Evolutionary conservation across 2,113 vertebrate genomes (phyloP), one percentile per base, ranked within the genome.

Genomic region (Chrysemys picta): DNA sequence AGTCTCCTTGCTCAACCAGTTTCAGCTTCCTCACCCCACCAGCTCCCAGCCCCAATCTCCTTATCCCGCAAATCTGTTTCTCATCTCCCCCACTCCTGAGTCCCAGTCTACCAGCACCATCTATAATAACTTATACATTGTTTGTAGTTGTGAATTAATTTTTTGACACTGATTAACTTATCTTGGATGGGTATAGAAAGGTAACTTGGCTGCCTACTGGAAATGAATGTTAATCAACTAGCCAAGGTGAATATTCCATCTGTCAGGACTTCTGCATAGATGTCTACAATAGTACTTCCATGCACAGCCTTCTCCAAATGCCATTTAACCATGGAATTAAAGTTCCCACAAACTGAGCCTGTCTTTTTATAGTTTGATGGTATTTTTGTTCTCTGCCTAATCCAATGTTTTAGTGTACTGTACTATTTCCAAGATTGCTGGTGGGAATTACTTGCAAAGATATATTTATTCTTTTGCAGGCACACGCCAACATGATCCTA

Each of bases 171-270:
- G n/a, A n/a, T n/a, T n/a, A n/a, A n/a, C n/a, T n/a, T n/a, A n/a
- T 96, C 57, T 91, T 95, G 95, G 59, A 89, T 89, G 31, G 59
- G 85, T 89, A 19, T 75, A 80, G 82, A 94, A 93, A 90, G 89
- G 27, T 35, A 82, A 52, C 88, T 94, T 93, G 54, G 86, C 91
- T 95, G 80, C 93, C 54, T 95, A 42, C 52, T 56, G 76, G 91
- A 93, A 94, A 95, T 93, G 89, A 81, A 89, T 96, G 35, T 95
- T 38, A 80, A 50, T 79, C 93, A 93, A 93, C 92, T 89, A 91
- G 82, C 93, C 90, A 54, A 92, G 93, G 89, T 90, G 69, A 53
- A 50, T 81, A 22, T 69, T 49, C 82, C 17, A 10, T 95, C 90
- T 96, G 52, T 91, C 56, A 93, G 90, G 62, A 91, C 76, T 82